phyloP scores from a whole-genome alignment of 2,888 invertebrate species.

The Drosophila robusta region DNA sequence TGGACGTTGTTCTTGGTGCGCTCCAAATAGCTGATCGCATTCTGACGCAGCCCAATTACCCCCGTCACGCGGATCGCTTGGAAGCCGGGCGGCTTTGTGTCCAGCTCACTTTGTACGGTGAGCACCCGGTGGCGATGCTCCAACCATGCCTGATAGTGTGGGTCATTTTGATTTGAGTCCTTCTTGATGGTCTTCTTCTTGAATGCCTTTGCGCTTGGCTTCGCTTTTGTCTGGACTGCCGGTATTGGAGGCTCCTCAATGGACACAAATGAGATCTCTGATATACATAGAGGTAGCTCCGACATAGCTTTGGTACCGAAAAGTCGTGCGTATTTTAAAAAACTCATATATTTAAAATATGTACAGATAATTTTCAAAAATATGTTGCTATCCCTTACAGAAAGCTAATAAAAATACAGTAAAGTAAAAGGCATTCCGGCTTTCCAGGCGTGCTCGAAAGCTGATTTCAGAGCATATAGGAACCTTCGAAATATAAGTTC shows the following conservation, averaged over 20 bases:
- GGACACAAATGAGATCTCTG: neutral
- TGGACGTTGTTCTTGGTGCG: conserved; percentile 55
- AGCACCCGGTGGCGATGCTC: conserved; percentile 50
- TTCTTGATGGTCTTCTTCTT: neutral
- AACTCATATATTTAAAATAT: neutral
- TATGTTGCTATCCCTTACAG: neutral
- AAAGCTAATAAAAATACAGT: neutral
- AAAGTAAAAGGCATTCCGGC: neutral
- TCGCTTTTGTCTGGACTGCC: neutral
- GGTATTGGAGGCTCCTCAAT: neutral
- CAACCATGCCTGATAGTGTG: conserved; percentile 1
- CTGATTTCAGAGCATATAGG: too few species aligned
- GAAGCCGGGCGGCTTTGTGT: conserved; percentile 40
- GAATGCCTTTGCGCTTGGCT: neutral
- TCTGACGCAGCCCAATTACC: conserved; percentile 34
- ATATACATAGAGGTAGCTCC: conserved; percentile 15
- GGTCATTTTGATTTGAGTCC: neutral
- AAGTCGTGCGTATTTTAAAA: neutral
- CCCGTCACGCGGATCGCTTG: conserved; percentile 52
- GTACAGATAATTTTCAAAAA: too few species aligned
- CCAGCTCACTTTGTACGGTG: conserved; percentile 20
- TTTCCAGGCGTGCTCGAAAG: too few species aligned
- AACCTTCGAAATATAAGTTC: too few species aligned
- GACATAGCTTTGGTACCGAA: neutral
- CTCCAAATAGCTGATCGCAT: conserved; percentile 42